Percentiles rank a stretch among this genome's conserved stretches.
Evolutionary conservation across 2,888 invertebrate genomes (phyloP).

Genomic region (Caenorhabditis becei): DNA sequence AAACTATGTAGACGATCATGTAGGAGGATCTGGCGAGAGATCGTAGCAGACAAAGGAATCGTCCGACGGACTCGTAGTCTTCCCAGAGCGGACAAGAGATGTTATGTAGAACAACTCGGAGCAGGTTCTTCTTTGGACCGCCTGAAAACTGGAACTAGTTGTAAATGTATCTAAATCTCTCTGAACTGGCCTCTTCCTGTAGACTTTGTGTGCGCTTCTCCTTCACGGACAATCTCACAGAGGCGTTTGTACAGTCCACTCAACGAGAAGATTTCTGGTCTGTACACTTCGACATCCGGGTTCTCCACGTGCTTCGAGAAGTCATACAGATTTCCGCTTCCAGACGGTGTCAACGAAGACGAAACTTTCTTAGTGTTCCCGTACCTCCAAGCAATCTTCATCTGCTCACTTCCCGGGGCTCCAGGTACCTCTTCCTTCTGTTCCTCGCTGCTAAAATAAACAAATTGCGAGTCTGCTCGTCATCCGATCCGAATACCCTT

Average conservation of each 20-base stretch:
- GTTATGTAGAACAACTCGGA: conserved; percentile 50
- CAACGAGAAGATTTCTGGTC: conserved; percentile 21
- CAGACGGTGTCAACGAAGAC: conserved; percentile 21
- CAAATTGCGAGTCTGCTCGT: background rate
- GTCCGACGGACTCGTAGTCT: conserved; percentile 39
- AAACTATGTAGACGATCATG: conserved; percentile 43
- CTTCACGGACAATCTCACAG: conserved; percentile 23
- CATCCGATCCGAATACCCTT: background rate
- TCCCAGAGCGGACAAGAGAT: conserved; percentile 44
- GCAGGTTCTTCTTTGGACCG: conserved; percentile 57
- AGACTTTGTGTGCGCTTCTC: conserved; percentile 35
- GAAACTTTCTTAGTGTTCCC: conserved; percentile 33
- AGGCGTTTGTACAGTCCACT: conserved; percentile 29
- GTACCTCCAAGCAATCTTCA: conserved; percentile 63
- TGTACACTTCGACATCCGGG: conserved; percentile 39
- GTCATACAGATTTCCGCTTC: conserved; percentile 37
- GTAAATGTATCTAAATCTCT: no score
- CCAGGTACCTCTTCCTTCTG: conserved; percentile 1
- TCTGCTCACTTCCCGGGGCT: conserved; percentile 1
- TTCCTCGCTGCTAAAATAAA: background rate
- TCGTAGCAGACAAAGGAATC: conserved; percentile 40
- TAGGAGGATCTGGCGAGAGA: conserved; percentile 35
- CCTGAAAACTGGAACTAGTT: no score
- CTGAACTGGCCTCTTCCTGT: conserved; percentile 25
- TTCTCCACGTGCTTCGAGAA: conserved; percentile 43